Evolutionary conservation across 2,888 invertebrate species (phyloP), one percentile per base, ranked within the genome.

Genomic region (Chaitophorus viminalis): DNA sequence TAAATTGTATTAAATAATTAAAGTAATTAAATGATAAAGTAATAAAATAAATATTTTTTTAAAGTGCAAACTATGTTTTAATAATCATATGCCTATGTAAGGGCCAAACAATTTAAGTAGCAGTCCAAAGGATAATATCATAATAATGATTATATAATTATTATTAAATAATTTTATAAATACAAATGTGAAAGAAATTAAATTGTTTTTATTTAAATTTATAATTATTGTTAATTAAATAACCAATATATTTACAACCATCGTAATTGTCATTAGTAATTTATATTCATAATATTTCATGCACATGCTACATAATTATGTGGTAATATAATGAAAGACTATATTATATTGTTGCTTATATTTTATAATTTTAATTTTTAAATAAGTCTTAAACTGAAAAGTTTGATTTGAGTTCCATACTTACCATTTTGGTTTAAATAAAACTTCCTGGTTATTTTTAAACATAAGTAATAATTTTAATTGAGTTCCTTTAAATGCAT

Each of bases 391-490:
- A 14, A 1, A 14, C 46, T 11, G 14, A 46, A 46, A 14, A 14
- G 11, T 39, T 4, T 21, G 60, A 60, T 5, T 54, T 60, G 17
- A 33, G 9, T 60, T 2, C 31, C 17, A 36, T 54, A 70, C 46
- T 72, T 95, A 98, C 95, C 97, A 96, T 92, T 96, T 95, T 78
- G 98, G 98, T 92, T 98, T 99, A 91, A 98, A 98, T 90, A 96
- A 93, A 74, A 95, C 95, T 91, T 94, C 94, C 91, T 97, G 95
- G 79, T 94, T 93, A 46, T 94, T 94, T 91, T 95, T 93, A 89
- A 98, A 92, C 25, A 94, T 93, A 74, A 98, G 91, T 90, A 96
- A 92, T 84, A 98, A 92, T 92, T 99, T 99, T 82, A 99, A 92
- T 91, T 99, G 98, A 60, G 98, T 98, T 88, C 98, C 98, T 91